Evolutionary conservation across 2,888 invertebrate genomes (phyloP), one percentile per base, ranked within the genome.

Genomic region (Aphodius granarius): DNA sequence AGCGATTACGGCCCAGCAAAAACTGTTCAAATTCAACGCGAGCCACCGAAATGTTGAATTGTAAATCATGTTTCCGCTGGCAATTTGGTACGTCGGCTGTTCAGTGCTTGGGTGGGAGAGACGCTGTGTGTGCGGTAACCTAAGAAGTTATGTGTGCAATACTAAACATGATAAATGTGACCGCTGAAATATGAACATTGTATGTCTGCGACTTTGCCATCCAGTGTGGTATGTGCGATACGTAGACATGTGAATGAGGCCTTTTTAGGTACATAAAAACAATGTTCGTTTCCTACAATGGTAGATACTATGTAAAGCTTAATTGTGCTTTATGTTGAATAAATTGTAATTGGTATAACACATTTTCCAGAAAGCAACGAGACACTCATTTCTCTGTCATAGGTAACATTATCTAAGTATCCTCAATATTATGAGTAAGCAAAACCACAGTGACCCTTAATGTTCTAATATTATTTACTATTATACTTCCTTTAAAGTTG

Each of bases 131-230:
- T 6, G 23, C 5, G 43, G n/a, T n/a, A 43, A 43, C 43, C 43
- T 71, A 71, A 74, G 74, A 74, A 74, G 71, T 20, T 62, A 23
- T 19, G 71, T 71, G 71, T 65, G 65, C 74, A 71, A 64, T 74
- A 23, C 74, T 74, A 74, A 74, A 74, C 65, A 74, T 74, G 74
- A 74, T 74, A 74, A 74, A 74, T 74, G 74, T 65, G 65, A 23
- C 71, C 71, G 16, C 74, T 64, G 71, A 74, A 71, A 43, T 74
- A 74, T 64, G 65, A 71, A 71, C 71, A 68, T 22, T n/a, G 68
- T n/a, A n/a, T 20, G 68, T n/a, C n/a, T 68, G 68, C 68, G 43
- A 43, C 43, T 43, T 43, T 43, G 43, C 43, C 43, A 43, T 43
- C 43, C 43, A 43, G 9, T 43, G 43, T 43, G 13, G 43, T 43